Evolutionary conservation across 2,888 invertebrate species (phyloP).

Genomic region (Spilosoma lubricipeda): DNA sequence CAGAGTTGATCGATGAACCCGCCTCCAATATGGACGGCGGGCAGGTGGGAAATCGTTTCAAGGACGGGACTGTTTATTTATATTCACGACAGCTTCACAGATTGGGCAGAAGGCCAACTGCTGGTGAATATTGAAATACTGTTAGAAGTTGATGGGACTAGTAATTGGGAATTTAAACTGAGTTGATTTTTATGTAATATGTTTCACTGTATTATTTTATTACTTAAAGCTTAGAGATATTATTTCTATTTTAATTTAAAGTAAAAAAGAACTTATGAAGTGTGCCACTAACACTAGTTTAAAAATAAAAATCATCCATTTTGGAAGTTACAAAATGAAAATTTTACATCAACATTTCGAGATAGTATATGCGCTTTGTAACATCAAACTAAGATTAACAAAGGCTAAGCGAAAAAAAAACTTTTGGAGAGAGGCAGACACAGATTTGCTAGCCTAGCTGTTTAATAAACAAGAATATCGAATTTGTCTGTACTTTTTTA

Average conservation of each 20-base stretch:
- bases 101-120: slow-evolving; percentile 13
- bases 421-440: too few relatives aligned
- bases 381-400: too few relatives aligned
- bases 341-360: too few relatives aligned
- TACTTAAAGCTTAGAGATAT: neutral
- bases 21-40: slow-evolving; percentile 24
- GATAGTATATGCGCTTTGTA: too few relatives aligned
- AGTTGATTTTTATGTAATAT: neutral
- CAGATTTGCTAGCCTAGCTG: too few relatives aligned
- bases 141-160: neutral
- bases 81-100: slow-evolving; percentile 14
- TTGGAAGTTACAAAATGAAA: too few relatives aligned
- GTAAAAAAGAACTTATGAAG: too few relatives aligned
- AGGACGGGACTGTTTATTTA: slow-evolving; percentile 9
- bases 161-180: neutral
- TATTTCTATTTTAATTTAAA: neutral
- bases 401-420: too few relatives aligned
- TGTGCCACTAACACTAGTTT: too few relatives aligned
- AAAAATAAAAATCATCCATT: too few relatives aligned
- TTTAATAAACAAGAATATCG: too few relatives aligned
- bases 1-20: slow-evolving; percentile 39
- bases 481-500: too few relatives aligned
- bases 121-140: slow-evolving; percentile 14
- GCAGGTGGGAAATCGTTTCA: slow-evolving; percentile 27
- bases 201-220: neutral